Base-by-base conservation (phyloP, 2,113 vertebrate genomes). In the Aegotheles bennettii region DNA sequence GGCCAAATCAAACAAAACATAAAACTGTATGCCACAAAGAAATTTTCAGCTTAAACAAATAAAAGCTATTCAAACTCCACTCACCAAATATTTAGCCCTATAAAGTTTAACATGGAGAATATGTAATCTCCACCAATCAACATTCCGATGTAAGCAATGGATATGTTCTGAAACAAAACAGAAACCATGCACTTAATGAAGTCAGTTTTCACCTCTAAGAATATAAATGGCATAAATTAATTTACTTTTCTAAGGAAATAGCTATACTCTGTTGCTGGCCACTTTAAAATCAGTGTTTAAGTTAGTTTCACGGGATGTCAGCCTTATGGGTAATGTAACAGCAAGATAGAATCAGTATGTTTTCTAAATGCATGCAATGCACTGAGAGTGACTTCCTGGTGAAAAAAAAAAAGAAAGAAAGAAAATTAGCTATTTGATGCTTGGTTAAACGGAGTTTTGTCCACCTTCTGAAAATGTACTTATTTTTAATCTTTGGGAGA, bases 21-120 rank as follows among this genome's bases (percentile, higher is more conserved):
- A 81, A 45, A 87, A 68, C 29, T 40, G 0, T 36, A 61, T 6
- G 7, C 79, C 74, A 40, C 24, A 29, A 14, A 89, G 33, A 80
- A 84, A 81, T 48, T 17, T 88, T 89, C 54, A 83, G 18, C 31
- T 74, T 82, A 63, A 86, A 79, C 57, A 90, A 95, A 89, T 43
- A 56, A 59, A 96, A 10, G 35, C 51, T 87, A 77, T 85, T 92
- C n/a, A 82, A 90, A 73, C 67, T 43, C n/a, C 43, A 98, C 98
- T 98, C 97, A 99, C 98, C 99, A 99, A 96, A 99, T 99, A 96
- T 98, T 99, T 96, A 99, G 97, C 21, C 99, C 99, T 26, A 99
- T 59, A 71, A 99, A 99, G 96, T 99, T 99, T 71, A 98, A 96
- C 97, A 98, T 68, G 5, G 99, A 99, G 94, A 99, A 99, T 75